Conservation (phyloP, 2,113 vertebrate species). For the Chunga burmeisteri region DNA sequence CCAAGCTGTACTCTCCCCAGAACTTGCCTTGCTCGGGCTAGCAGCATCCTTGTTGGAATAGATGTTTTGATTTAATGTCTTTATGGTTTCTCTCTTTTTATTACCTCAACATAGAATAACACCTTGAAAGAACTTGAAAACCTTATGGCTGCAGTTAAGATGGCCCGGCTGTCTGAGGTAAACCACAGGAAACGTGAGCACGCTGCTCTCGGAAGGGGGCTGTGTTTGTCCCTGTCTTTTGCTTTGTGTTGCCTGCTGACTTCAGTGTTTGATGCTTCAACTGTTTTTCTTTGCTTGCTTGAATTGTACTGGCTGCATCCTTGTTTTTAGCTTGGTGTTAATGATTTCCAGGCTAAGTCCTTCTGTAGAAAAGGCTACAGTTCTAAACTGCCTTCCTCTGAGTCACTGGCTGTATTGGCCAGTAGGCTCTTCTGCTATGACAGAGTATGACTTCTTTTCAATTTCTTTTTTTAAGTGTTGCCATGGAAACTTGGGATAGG, state of each 20-base stretch:
- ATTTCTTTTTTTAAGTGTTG: not conserved
- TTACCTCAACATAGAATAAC: not conserved
- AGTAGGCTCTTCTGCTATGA: not conserved
- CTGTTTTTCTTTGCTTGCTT: not conserved
- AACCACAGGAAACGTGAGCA: not conserved
- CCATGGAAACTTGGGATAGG: not conserved
- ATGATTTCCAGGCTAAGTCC: not conserved
- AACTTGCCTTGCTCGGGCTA: not conserved
- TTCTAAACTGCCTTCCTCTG: not conserved
- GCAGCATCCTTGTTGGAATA: not conserved
- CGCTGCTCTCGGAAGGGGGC: not conserved
- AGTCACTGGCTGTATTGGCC: not conserved
- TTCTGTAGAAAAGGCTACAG: not conserved
- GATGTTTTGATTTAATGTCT: not conserved
- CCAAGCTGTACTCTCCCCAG: not conserved
- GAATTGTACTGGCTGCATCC: not conserved
- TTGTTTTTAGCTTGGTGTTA: not conserved
- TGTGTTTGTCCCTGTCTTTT: not conserved
- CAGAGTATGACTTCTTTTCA: not conserved
- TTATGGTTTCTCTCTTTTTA: not conserved
- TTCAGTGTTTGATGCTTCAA: not conserved
- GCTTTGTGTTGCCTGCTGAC: not conserved
- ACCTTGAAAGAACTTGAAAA: constrained; percentile 35
- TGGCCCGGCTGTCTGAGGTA: constrained; percentile 32
- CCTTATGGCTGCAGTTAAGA: constrained; percentile 12